These are phyloP conservation scores for Rhopalosiphum nymphaeae DNA, from an alignment of 2,888 invertebrate species.

Conservation along the genomic window DNA sequence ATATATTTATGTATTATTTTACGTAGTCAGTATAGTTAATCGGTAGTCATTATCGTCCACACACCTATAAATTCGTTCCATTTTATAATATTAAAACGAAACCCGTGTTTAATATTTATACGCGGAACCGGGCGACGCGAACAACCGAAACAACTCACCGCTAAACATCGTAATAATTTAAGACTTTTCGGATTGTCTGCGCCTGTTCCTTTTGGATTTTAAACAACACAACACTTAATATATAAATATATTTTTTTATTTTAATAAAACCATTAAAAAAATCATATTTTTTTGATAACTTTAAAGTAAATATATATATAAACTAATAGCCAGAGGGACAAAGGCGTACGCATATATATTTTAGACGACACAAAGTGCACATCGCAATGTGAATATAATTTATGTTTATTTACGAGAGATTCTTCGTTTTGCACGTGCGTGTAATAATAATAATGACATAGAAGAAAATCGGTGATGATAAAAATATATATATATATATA, in stretches of 20 bases:
- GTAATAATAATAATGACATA: background rate
- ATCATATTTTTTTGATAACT: background rate
- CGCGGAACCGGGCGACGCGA: background rate
- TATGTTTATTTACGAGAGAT: conserved; percentile 5
- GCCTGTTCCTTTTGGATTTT: background rate
- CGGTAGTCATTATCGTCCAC: background rate
- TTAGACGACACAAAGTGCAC: background rate
- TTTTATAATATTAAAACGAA: background rate
- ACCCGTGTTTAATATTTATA: background rate
- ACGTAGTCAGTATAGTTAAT: background rate
- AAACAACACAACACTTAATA: background rate
- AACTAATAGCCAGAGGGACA: background rate
- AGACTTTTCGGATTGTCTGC: background rate
- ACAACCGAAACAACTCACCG: background rate
- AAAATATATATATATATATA: background rate
- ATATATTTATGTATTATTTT: background rate
- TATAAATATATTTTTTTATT: background rate
- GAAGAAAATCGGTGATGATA: background rate
- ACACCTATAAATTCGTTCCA: background rate
- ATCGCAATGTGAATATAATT: background rate
- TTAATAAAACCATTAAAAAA: background rate
- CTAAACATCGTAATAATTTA: background rate
- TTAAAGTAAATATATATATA: conserved; percentile 6
- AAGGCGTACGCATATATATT: background rate
- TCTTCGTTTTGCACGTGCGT: background rate